Conservation (phyloP, 2,797 vertebrate species). For the Spheniscus humboldti region DNA sequence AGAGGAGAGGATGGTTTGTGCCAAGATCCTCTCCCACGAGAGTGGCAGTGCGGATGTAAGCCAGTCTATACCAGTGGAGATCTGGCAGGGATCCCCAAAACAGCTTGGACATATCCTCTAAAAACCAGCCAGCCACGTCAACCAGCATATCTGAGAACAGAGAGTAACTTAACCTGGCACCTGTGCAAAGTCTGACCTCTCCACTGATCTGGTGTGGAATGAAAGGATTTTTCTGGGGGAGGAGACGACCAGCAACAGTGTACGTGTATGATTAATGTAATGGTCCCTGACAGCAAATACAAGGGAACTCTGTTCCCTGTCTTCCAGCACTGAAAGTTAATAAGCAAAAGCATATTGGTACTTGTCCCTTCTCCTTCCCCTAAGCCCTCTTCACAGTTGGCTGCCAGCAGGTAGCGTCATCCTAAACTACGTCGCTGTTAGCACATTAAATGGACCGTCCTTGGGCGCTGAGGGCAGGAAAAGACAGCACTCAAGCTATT, state of each 20-base stretch:
- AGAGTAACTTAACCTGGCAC: background rate
- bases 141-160: background rate
- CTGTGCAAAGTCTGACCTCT: background rate
- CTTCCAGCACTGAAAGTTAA: background rate
- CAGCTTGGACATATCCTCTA: background rate
- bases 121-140: background rate
- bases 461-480: background rate
- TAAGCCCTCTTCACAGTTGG: background rate
- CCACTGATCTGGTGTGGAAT: background rate
- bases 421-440: background rate
- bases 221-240: background rate
- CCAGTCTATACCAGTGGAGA: background rate
- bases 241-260: background rate
- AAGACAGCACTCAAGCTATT: background rate
- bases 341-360: background rate
- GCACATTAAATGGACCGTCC: background rate
- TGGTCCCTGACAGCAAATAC: fast-evolving
- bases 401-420: background rate
- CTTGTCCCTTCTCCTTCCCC: background rate
- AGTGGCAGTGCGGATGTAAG: background rate
- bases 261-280: background rate
- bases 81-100: background rate
- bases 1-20: background rate
- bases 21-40: background rate
- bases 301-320: background rate